Evolutionary conservation across 2,113 vertebrate genomes (phyloP).

Genomic region (Campylomormyrus tamandua): DNA sequence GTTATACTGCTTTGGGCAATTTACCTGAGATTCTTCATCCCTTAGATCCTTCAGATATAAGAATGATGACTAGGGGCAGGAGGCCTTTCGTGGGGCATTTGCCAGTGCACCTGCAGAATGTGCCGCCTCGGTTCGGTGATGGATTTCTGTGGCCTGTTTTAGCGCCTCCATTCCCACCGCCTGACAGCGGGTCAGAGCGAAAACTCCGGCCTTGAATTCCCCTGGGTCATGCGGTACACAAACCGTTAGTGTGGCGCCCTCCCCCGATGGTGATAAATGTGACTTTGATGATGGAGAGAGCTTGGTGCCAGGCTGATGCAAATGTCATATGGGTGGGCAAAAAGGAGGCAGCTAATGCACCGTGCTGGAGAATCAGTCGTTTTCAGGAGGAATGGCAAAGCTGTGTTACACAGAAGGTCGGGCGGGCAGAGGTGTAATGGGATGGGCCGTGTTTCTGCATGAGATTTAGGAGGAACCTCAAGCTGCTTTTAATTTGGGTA

Average conservation of each 20-base stretch:
- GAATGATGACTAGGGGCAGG: background rate
- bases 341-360: background rate
- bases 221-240: slow-evolving; percentile 26
- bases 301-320: background rate
- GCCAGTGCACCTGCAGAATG: background rate
- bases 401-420: background rate
- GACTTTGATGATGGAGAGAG: slow-evolving; percentile 15
- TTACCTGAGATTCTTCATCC: background rate
- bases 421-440: background rate
- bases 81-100: background rate
- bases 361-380: background rate
- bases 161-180: background rate
- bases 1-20: background rate
- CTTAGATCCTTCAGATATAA: background rate
- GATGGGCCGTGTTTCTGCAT: background rate
- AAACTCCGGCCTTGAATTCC: slow-evolving; percentile 29
- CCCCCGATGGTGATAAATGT: background rate
- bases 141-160: slow-evolving; percentile 7
- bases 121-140: background rate
- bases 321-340: background rate
- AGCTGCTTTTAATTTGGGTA: slow-evolving; percentile 5
- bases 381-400: background rate
- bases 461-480: slow-evolving; percentile 1
- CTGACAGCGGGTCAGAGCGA: background rate
- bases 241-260: background rate